A percentile compares a stretch with the other conserved stretches of the same genome.
Conservation (phyloP, 2,797 vertebrate species). For the Presbytis comata region DNA sequence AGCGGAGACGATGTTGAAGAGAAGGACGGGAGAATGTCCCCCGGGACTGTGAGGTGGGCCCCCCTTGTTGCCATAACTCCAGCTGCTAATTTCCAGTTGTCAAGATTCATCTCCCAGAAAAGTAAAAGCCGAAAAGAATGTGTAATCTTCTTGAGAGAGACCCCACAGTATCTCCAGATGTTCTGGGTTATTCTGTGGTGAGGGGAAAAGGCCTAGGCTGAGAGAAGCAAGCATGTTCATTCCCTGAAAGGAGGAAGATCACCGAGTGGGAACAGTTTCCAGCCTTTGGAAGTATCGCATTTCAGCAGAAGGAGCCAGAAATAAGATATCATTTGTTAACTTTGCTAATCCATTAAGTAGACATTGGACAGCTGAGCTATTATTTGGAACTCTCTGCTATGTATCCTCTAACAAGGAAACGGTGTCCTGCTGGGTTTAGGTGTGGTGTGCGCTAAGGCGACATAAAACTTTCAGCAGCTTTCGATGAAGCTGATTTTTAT, state of each 20-base stretch:
- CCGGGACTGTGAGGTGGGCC: neutral
- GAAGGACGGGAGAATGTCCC: neutral
- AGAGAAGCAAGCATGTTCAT: slow-evolving; percentile 66
- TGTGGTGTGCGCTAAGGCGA: slow-evolving; percentile 79
- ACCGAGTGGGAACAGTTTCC: slow-evolving; percentile 77
- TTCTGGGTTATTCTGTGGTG: slow-evolving; percentile 67
- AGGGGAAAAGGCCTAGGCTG: slow-evolving; percentile 50
- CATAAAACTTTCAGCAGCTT: slow-evolving; percentile 83
- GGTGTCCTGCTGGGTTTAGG: slow-evolving; percentile 81
- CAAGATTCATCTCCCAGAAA: slow-evolving; percentile 64
- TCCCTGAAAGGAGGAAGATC: slow-evolving; percentile 79
- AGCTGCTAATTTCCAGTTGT: slow-evolving; percentile 32
- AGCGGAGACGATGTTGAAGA: neutral
- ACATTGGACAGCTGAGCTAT: slow-evolving; percentile 77
- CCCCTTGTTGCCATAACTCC: neutral
- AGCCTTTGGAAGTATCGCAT: slow-evolving; percentile 81
- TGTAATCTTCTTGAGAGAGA: slow-evolving; percentile 57
- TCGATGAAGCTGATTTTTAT: slow-evolving; percentile 72
- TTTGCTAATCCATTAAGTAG: slow-evolving; percentile 85
- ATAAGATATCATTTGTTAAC: slow-evolving; percentile 84
- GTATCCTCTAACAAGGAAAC: slow-evolving; percentile 81
- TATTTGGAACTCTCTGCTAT: slow-evolving; percentile 78
- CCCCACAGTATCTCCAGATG: slow-evolving; percentile 69
- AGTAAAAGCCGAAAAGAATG: neutral
- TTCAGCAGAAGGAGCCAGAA: slow-evolving; percentile 83